A percentile compares a stretch with the other conserved stretches of the same genome.
These are phyloP conservation scores for Caenorhabditis sp. DNA, from an alignment of 2,888 invertebrate species.

Conservation along the genomic window DNA sequence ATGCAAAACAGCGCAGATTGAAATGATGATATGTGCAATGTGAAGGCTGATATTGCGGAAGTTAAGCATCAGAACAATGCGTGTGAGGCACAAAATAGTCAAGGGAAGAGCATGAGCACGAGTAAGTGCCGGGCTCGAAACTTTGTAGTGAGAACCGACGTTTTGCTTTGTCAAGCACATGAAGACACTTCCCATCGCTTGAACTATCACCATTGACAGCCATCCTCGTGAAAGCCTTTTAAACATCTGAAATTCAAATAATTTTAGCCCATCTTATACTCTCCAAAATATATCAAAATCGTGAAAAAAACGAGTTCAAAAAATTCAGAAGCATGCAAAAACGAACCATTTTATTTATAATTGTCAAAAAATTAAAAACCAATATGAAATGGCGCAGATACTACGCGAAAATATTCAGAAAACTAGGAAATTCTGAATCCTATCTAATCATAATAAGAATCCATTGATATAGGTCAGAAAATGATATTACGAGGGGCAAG, in stretches of 20 bases:
- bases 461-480: background rate
- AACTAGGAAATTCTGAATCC: no score
- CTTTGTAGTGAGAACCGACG: constrained; percentile 18
- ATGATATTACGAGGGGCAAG: constrained; percentile 36
- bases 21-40: constrained; percentile 35
- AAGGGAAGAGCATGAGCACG: constrained; percentile 38
- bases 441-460: no score
- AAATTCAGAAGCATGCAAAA: background rate
- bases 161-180: constrained; percentile 34
- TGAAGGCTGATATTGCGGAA: constrained; percentile 31
- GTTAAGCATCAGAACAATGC: constrained; percentile 38
- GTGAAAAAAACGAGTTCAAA: background rate
- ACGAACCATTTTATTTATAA: no score
- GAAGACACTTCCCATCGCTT: constrained; percentile 44
- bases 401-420: no score
- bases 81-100: constrained; percentile 20
- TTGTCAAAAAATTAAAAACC: no score
- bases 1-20: constrained; percentile 22
- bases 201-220: constrained; percentile 37
- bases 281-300: background rate
- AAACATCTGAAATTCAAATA: background rate
- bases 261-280: background rate
- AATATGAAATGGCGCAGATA: no score
- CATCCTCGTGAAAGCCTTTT: constrained; percentile 30
- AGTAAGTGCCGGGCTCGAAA: constrained; percentile 11